phyloP scores from a whole-genome alignment of 2,797 vertebrate species.

The Nasua narica region DNA sequence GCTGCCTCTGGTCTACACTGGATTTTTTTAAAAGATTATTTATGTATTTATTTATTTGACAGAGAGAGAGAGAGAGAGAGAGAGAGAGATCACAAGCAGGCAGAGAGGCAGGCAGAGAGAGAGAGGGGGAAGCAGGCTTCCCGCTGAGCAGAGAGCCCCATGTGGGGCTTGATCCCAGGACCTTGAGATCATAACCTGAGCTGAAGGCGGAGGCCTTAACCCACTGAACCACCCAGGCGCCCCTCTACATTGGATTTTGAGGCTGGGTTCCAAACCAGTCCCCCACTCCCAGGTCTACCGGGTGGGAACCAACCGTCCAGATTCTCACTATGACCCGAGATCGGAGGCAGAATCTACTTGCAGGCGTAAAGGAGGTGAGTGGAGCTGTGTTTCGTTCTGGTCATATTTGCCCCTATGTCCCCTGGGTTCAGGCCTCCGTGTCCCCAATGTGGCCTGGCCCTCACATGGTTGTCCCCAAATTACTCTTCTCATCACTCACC shows the following conservation, averaged over 20 bases:
- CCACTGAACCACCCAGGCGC: too few species aligned
- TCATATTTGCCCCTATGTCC: not conserved
- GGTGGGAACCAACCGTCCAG: not conserved
- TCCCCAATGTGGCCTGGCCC: not conserved
- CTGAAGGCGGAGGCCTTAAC: too few species aligned
- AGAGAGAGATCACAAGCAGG: too few species aligned
- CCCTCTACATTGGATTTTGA: not conserved
- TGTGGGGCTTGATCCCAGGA: too few species aligned
- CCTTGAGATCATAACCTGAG: too few species aligned
- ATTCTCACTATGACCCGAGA: not conserved
- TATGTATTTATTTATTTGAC: too few species aligned
- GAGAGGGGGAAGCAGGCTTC: too few species aligned
- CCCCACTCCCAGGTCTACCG: not conserved
- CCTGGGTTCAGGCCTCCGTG: not conserved
- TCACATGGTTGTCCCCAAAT: not conserved
- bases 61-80: too few species aligned
- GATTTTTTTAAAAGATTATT: too few species aligned
- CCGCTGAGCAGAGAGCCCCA: too few species aligned
- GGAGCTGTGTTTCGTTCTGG: not conserved
- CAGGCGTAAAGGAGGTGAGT: not conserved
- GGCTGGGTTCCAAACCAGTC: not conserved
- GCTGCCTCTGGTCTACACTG: not conserved
- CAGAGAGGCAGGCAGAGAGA: too few species aligned
- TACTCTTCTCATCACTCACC: not conserved
- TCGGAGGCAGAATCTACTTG: not conserved